Conservation (phyloP, 2,113 vertebrate genomes). For the Actenoides hombroni region DNA sequence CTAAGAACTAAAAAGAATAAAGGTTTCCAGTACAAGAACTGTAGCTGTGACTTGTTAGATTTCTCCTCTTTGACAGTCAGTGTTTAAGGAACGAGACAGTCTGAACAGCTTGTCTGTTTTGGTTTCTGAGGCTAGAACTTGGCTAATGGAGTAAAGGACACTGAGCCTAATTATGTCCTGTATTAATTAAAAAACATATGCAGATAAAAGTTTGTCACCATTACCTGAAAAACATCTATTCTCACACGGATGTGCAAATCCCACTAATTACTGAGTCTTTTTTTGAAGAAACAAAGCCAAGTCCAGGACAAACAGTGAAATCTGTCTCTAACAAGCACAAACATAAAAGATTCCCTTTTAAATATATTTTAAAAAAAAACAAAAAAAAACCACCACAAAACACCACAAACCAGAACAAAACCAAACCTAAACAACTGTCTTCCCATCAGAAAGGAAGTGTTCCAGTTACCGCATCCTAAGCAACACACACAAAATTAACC, state of each 20-base stretch:
- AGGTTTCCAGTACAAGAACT: not conserved
- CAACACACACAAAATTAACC: not conserved
- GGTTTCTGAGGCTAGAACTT: not conserved
- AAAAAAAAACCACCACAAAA: not conserved
- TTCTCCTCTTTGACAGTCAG: not conserved
- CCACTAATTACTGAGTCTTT: not conserved
- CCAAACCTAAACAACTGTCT: not conserved
- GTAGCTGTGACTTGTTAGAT: not conserved
- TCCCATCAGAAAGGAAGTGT: not conserved
- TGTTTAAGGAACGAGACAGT: not conserved
- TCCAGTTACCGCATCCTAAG: not conserved
- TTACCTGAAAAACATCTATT: not conserved
- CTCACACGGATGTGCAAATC: not conserved
- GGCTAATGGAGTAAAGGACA: not conserved
- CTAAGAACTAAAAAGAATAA: not conserved
- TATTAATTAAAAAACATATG: not conserved
- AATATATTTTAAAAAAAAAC: not conserved
- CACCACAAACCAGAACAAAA: too few relatives aligned
- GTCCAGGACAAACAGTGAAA: not conserved
- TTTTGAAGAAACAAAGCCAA: not conserved
- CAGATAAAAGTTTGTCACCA: not conserved
- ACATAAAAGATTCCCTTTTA: not conserved
- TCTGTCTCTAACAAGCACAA: not conserved
- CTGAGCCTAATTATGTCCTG: not conserved
- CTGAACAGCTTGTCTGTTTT: not conserved